Evolutionary conservation across 2,113 vertebrate species (phyloP).

Genomic region (Tilapia sparmanii): DNA sequence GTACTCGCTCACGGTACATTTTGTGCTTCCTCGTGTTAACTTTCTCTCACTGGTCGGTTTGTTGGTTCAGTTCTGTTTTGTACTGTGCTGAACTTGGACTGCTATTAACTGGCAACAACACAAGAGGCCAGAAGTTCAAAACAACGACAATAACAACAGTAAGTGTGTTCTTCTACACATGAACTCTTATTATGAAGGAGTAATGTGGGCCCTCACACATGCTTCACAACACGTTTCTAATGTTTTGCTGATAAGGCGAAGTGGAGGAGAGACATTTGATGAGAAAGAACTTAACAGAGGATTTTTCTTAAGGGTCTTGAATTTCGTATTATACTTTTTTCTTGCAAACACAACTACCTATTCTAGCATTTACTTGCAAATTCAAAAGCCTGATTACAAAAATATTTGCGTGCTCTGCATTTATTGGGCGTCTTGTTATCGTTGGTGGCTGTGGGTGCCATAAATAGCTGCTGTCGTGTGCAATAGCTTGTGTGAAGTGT

Average conservation of each 20-base stretch:
- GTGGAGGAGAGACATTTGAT: not conserved
- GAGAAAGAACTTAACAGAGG: not conserved
- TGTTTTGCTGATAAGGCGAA: not conserved
- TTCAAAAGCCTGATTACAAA: not conserved
- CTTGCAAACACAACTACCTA: not conserved
- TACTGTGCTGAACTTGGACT: not conserved
- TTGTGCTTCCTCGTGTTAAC: not conserved
- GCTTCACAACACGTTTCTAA: not conserved
- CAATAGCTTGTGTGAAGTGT: not conserved
- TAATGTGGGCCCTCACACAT: not conserved
- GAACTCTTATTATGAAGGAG: not conserved
- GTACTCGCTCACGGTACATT: not conserved
- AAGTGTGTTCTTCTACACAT: accelerated
- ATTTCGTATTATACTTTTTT: accelerated
- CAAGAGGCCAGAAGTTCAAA: not conserved
- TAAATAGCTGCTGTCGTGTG: not conserved
- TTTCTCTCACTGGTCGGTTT: not conserved
- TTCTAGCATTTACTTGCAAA: not conserved
- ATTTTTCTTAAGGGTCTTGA: not conserved
- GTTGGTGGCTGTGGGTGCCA: not conserved
- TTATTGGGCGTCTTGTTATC: not conserved
- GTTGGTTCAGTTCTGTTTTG: not conserved
- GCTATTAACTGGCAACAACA: not conserved
- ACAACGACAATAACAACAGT: too few relatives aligned
- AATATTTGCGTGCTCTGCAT: accelerated